These are phyloP conservation scores for Ardeotis arabs DNA, from an alignment of 2,113 vertebrate genomes.

Conservation along the genomic window DNA sequence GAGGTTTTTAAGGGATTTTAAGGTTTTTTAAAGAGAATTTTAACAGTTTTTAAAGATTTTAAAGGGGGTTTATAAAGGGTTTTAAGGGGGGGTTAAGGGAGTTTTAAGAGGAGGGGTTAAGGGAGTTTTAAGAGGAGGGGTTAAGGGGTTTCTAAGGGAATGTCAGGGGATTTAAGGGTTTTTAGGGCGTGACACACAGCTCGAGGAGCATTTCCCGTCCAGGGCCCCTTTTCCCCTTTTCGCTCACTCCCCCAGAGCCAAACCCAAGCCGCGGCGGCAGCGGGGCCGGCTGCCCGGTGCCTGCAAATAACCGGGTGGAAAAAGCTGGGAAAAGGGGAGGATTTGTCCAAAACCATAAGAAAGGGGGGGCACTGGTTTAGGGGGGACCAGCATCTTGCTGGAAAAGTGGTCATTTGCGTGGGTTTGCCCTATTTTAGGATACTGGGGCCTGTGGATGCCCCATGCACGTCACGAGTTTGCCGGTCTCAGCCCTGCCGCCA, in stretches of 20 bases:
- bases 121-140: too few species aligned
- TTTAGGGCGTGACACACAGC: background rate
- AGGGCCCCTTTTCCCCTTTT: background rate
- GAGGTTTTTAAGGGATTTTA: background rate
- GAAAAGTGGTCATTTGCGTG: rapidly evolving
- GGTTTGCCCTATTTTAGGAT: rapidly evolving
- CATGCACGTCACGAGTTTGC: rapidly evolving
- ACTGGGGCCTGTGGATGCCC: rapidly evolving
- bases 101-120: too few species aligned
- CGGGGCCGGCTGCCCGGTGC: background rate
- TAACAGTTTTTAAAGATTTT: background rate
- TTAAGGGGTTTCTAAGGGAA: background rate
- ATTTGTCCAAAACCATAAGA: background rate
- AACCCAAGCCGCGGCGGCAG: background rate
- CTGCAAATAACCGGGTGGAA: background rate
- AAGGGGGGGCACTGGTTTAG: background rate
- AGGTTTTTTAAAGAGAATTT: background rate
- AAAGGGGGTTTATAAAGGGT: background rate
- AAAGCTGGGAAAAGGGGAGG: background rate
- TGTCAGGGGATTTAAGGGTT: background rate
- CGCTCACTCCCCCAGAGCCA: background rate
- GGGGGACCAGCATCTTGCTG: rapidly evolving
- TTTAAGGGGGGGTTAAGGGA: too few species aligned
- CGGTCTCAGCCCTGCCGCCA: background rate
- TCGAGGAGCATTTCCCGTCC: background rate